Percentiles rank a stretch among this genome's conserved stretches.
Conservation (phyloP, 2,888 invertebrate species). For the Plusia festucae region DNA sequence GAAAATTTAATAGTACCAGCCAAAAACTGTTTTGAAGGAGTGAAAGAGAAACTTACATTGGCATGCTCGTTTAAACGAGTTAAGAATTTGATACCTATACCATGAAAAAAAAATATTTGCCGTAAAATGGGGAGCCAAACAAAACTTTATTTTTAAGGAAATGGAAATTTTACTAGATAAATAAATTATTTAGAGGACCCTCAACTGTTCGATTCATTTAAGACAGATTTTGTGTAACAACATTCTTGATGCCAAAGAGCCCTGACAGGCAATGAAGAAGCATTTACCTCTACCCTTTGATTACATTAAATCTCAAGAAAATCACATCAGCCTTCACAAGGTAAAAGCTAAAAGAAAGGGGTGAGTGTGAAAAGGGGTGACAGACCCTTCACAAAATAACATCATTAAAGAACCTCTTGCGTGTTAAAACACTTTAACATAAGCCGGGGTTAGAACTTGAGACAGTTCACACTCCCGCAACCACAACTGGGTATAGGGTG, state of each 20-base stretch:
- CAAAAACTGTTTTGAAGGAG: neutral
- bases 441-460: constrained; percentile 35
- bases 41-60: too few species aligned
- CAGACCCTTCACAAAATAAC: constrained; percentile 37
- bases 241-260: too few species aligned
- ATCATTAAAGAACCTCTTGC: constrained; percentile 42
- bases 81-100: too few species aligned
- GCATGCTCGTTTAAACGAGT: too few species aligned
- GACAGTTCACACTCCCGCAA: constrained; percentile 24
- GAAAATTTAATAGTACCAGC: neutral
- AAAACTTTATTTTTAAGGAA: too few species aligned
- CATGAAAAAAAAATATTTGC: too few species aligned
- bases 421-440: constrained; percentile 39
- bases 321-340: neutral
- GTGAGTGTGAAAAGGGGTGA: constrained; percentile 41
- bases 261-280: neutral
- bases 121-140: too few species aligned
- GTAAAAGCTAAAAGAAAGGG: constrained; percentile 17
- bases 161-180: too few species aligned
- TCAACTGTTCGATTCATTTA: too few species aligned
- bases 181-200: too few species aligned
- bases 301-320: constrained; percentile 4
- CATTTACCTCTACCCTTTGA: neutral
- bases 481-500: constrained; percentile 10
- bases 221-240: too few species aligned